A percentile compares a stretch with the other conserved stretches of the same genome.
Conservation (phyloP, 2,888 invertebrate species). For the Acleris sparsana region DNA sequence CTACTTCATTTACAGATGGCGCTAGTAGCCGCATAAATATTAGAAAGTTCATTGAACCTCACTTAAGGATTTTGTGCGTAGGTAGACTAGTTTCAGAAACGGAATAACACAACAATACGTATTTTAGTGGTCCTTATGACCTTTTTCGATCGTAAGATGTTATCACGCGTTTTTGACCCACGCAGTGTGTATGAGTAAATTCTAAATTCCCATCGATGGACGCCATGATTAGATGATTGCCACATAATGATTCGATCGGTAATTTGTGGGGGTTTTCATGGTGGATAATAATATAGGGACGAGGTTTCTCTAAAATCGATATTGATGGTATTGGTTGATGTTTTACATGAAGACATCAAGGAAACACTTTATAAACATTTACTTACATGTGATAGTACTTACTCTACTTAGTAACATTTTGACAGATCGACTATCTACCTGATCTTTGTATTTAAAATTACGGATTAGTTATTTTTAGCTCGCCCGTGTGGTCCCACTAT, state of each 20-base stretch:
- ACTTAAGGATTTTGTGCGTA: conserved; percentile 30
- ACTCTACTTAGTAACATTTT: too few relatives aligned
- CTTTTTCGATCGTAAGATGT: conserved; percentile 11
- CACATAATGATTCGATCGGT: conserved; percentile 28
- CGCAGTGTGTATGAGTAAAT: conserved; percentile 20
- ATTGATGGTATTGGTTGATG: neutral
- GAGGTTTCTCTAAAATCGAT: conserved; percentile 23
- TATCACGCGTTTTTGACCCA: conserved; percentile 32
- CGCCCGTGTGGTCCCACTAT: too few relatives aligned
- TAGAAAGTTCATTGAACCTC: conserved; percentile 26
- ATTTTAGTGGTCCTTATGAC: conserved; percentile 17
- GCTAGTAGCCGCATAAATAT: conserved; percentile 14
- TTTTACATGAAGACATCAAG: neutral
- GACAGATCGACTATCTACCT: too few relatives aligned
- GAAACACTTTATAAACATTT: too few relatives aligned
- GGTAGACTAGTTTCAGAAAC: conserved; percentile 17
- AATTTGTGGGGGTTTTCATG: conserved; percentile 22
- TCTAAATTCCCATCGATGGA: conserved; percentile 21
- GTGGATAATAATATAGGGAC: conserved; percentile 5
- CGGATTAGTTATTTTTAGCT: too few relatives aligned
- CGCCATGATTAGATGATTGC: conserved; percentile 33
- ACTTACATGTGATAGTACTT: too few relatives aligned
- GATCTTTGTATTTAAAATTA: too few relatives aligned
- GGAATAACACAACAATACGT: conserved; percentile 27
- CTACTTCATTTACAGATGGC: conserved; percentile 6